phyloP scores from a whole-genome alignment of 2,113 vertebrate genomes.

The Daubentonia madagascariensis region DNA sequence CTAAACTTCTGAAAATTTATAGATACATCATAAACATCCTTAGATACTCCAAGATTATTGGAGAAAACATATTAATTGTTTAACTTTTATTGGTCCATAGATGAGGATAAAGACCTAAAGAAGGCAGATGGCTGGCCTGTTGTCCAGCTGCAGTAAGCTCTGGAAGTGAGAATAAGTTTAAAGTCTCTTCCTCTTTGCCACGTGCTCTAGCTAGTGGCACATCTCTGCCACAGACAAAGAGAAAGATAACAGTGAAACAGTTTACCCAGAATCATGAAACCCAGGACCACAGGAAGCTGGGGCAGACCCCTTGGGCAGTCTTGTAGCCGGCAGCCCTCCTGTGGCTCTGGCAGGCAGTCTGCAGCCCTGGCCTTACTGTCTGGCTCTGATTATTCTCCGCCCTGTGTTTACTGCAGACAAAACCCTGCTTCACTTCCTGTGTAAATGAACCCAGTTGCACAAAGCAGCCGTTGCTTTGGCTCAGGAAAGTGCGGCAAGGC shows the following conservation, averaged over 20 bases:
- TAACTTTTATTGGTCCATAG: neutral
- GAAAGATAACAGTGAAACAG: neutral
- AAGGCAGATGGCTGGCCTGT: accelerated
- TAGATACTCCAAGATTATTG: neutral
- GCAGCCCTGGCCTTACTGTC: accelerated
- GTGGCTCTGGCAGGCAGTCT: accelerated
- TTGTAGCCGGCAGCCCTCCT: accelerated
- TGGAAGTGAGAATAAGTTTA: neutral
- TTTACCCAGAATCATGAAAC: neutral
- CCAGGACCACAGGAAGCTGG: neutral
- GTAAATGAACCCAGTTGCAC: neutral
- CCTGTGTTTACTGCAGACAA: neutral
- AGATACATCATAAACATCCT: neutral
- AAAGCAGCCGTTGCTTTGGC: neutral
- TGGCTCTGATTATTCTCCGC: neutral
- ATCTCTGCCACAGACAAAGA: neutral
- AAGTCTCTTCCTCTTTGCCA: neutral
- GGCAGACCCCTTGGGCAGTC: accelerated
- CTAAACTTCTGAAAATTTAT: neutral
- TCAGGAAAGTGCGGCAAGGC: neutral
- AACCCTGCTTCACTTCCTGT: too few species aligned
- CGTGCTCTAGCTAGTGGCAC: neutral
- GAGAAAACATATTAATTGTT: neutral
- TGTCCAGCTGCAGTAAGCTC: neutral
- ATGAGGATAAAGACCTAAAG: neutral